Conservation (phyloP, 2,888 invertebrate species). For the Trisateles emortualis region DNA sequence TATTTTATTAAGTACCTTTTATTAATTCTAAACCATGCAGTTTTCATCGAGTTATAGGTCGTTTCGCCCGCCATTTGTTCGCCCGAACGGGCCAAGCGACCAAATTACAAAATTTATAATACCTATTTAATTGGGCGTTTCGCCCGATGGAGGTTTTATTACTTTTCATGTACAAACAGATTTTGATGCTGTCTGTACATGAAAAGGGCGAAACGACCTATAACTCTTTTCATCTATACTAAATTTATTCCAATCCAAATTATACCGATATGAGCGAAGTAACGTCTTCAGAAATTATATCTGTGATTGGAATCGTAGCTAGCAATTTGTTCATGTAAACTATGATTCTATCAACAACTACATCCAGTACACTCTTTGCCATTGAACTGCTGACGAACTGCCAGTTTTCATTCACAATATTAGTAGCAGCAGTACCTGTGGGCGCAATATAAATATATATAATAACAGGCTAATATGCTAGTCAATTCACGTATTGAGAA, state of each 20-base stretch:
- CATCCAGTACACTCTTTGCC: neutral
- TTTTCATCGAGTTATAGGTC: too few relatives aligned
- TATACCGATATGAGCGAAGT: neutral
- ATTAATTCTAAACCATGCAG: too few relatives aligned
- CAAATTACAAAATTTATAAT: too few relatives aligned
- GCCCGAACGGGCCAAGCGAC: too few relatives aligned
- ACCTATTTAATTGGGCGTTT: too few relatives aligned
- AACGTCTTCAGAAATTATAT: neutral
- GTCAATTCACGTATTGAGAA: too few relatives aligned
- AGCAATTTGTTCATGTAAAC: neutral
- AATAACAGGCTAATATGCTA: neutral
- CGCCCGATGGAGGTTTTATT: too few relatives aligned
- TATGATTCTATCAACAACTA: neutral
- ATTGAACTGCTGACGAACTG: neutral
- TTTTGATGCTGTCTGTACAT: too few relatives aligned
- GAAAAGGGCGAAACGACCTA: too few relatives aligned
- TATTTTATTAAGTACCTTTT: too few relatives aligned
- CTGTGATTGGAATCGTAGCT: neutral
- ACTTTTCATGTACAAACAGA: too few relatives aligned
- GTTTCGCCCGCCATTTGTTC: too few relatives aligned
- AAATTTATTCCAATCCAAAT: neutral
- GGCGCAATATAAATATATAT: neutral
- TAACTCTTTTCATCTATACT: neutral
- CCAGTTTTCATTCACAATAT: neutral
- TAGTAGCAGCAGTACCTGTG: neutral